Conservation (phyloP, 2,113 vertebrate species). For the Petrocephalus zakoni region DNA sequence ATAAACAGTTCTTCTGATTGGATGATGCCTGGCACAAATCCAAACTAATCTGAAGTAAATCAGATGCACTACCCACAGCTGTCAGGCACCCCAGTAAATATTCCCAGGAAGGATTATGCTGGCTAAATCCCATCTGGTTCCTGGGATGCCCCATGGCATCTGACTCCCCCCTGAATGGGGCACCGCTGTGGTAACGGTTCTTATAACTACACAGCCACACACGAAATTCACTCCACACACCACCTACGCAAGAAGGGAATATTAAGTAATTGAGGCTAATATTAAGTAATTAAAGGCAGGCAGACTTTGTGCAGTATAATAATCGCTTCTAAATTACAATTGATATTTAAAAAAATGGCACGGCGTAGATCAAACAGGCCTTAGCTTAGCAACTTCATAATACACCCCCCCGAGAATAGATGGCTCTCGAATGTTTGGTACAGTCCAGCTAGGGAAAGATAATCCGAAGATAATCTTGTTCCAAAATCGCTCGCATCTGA, state of each 20-base stretch:
- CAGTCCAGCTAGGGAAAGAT: conserved; percentile 22
- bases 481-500: neutral
- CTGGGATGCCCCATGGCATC: neutral
- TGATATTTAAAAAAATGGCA: no score
- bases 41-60: conserved; percentile 71
- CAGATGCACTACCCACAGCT: conserved; percentile 68
- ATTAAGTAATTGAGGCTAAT: neutral
- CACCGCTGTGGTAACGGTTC: neutral
- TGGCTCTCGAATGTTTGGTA: neutral
- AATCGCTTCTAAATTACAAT: neutral
- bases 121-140: conserved; percentile 50
- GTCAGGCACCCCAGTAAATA: conserved; percentile 57
- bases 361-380: neutral
- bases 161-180: neutral
- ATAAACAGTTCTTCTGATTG: conserved; percentile 56
- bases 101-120: conserved; percentile 55
- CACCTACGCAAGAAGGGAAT: neutral
- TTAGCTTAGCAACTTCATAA: neutral
- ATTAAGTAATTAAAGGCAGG: neutral
- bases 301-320: neutral
- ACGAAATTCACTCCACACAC: neutral
- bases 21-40: conserved; percentile 56
- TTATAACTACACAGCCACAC: neutral
- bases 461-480: conserved; percentile 49
- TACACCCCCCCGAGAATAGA: neutral